Evolutionary conservation across 2,888 invertebrate genomes (phyloP).

Genomic region (Camponotus fellah): DNA sequence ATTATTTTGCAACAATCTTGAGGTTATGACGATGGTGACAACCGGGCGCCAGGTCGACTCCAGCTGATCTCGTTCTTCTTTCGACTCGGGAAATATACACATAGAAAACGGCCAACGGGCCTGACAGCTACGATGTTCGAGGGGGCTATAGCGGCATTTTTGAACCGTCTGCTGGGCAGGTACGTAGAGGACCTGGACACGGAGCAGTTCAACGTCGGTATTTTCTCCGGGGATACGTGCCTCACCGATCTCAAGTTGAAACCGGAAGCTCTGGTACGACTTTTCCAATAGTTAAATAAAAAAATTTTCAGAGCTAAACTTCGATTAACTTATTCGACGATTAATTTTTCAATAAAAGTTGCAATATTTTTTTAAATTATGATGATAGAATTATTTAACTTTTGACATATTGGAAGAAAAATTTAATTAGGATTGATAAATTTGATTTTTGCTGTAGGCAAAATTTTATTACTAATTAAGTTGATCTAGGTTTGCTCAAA

Average conservation of each 20-base stretch:
- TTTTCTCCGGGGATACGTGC: slow-evolving; percentile 93
- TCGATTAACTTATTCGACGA: not conserved
- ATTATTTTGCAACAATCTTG: slow-evolving; percentile 64
- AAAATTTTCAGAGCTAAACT: not conserved
- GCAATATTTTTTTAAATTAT: not conserved
- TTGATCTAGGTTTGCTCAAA: not conserved
- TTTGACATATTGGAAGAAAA: not conserved
- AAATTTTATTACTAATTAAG: not conserved
- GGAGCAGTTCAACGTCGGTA: slow-evolving; percentile 94
- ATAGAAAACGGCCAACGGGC: not conserved
- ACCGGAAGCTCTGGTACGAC: slow-evolving; percentile 92
- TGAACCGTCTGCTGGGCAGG: slow-evolving; percentile 93
- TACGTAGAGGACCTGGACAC: slow-evolving; percentile 94
- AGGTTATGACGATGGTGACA: slow-evolving; percentile 70
- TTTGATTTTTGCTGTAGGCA: not conserved
- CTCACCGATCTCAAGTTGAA: slow-evolving; percentile 92
- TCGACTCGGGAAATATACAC: not conserved
- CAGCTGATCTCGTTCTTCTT: slow-evolving; percentile 17
- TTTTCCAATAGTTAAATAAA: not conserved
- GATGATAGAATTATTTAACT: not conserved
- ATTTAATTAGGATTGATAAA: not conserved
- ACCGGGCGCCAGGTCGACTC: slow-evolving; percentile 19
- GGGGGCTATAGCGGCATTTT: slow-evolving; percentile 92
- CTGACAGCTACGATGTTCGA: slow-evolving; percentile 89
- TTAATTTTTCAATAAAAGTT: not conserved